Evolutionary conservation across 2,113 vertebrate genomes (phyloP), one percentile per base, ranked within the genome.

Genomic region (Spilogale gracilis): DNA sequence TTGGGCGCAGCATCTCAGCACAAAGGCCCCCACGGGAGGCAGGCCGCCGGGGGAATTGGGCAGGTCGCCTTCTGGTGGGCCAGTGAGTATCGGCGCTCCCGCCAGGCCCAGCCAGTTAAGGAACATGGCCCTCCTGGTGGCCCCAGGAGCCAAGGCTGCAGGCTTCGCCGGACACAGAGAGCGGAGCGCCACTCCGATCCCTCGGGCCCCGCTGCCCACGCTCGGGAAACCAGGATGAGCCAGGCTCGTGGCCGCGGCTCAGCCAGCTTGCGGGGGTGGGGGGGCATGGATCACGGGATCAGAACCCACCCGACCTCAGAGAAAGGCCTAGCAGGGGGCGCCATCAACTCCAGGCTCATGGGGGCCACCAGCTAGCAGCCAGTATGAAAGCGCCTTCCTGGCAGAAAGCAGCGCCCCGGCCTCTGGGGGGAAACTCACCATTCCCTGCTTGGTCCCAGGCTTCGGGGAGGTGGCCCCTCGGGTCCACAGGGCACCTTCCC

Each of bases 311-410:
- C 25, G 2, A 6, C 18, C 43, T 6, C 17, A 84, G 45, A 43
- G 43, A 16, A 81, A 9, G 38, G 52, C 12, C 48, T 20, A 48
- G 43, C 11, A 21, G 25, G 4, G 12, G 9, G 0, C 5, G 58
- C 43, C 5, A 16, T 58, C 60, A n/a, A 2, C 11, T 30, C 63
- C 1, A 6, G 2, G 56, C 16, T 38, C 32, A 30, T 0, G 9
- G 18, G 0, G 2, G 5, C 3, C 11, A 7, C 30, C 5, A 1
- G 43, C 5, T 0, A 4, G 65, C 25, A 5, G 30, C 13, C 20
- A 9, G n/a, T 32, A n/a, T 2, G 1, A 38, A 20, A 67, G 56
- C 45, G 12, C 54, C 48, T 12, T 85, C 79, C 38, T 18, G 32
- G 13, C 32, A 65, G 38, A 1, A 65, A 3, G 10, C 27, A 71